A percentile compares a stretch with the other conserved stretches of the same genome.
phyloP scores from a whole-genome alignment of 2,113 vertebrate genomes.

The Podilymbus podiceps region DNA sequence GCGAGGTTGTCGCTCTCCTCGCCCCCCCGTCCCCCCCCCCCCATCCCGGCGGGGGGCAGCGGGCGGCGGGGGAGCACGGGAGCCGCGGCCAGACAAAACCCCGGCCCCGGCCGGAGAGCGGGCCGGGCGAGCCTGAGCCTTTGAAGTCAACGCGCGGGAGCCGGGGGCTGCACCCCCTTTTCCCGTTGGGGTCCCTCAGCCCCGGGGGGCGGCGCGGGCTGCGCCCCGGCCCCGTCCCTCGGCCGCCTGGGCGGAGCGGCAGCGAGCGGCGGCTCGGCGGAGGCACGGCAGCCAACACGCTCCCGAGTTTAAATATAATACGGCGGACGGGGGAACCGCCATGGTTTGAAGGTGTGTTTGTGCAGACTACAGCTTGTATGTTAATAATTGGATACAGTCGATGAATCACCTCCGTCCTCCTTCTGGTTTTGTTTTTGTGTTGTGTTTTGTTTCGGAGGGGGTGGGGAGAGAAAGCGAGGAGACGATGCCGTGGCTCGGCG shows the following conservation, averaged over 20 bases:
- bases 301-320: slow-evolving; percentile 66
- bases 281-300: slow-evolving; percentile 46
- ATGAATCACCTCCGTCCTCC: slow-evolving; percentile 65
- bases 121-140: not conserved
- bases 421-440: slow-evolving; percentile 60
- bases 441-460: slow-evolving; percentile 53
- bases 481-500: slow-evolving; percentile 19
- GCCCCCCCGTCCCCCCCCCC: not conserved
- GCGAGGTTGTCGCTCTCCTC: not conserved
- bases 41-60: not conserved
- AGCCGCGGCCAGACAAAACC: not conserved
- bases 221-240: slow-evolving; percentile 17
- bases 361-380: slow-evolving; percentile 74
- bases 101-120: not conserved
- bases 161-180: not conserved
- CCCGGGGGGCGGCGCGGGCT: not conserved
- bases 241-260: slow-evolving; percentile 40
- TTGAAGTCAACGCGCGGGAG: not conserved
- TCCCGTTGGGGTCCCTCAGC: not conserved
- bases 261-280: slow-evolving; percentile 53
- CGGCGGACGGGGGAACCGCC: slow-evolving; percentile 63
- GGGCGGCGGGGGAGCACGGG: not conserved
- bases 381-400: slow-evolving; percentile 78
- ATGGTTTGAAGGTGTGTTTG: slow-evolving; percentile 77
- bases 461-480: slow-evolving; percentile 46